Evolutionary conservation across 2,113 vertebrate species (phyloP).

Genomic region (Lasiurus borealis): DNA sequence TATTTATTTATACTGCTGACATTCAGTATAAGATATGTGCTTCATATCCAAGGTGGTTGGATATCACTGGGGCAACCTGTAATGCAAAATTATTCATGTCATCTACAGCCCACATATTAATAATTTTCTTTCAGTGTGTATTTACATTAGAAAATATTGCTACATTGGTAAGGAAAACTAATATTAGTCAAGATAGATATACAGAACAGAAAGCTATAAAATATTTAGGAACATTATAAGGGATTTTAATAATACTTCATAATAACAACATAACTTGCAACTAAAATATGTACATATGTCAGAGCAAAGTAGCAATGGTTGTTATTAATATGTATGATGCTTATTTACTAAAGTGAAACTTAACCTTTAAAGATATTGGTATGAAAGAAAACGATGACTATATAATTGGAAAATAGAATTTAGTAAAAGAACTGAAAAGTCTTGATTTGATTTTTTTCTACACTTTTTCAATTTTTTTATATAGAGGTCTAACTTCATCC

Average conservation of each 20-base stretch:
- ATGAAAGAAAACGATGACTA: neutral
- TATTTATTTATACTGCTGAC: neutral
- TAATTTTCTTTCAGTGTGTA: neutral
- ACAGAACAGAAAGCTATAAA: neutral
- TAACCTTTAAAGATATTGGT: neutral
- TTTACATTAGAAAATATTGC: conserved; percentile 20
- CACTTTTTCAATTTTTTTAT: neutral
- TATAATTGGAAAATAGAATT: neutral
- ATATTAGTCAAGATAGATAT: neutral
- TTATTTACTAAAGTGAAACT: neutral
- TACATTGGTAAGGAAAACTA: neutral
- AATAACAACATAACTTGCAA: neutral
- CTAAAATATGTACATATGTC: neutral
- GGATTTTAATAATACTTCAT: neutral
- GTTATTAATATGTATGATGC: neutral
- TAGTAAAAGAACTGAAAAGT: neutral
- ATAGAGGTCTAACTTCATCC: neutral
- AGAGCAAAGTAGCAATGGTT: neutral
- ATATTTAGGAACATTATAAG: neutral
- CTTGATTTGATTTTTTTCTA: neutral
- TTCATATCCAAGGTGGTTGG: neutral
- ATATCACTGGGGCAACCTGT: neutral
- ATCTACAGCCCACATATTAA: neutral
- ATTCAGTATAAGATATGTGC: neutral
- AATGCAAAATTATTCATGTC: neutral